A percentile compares a stretch with the other conserved stretches of the same genome.
Evolutionary conservation across 2,113 vertebrate species (phyloP).

Genomic region (Spermophilus dauricus): DNA sequence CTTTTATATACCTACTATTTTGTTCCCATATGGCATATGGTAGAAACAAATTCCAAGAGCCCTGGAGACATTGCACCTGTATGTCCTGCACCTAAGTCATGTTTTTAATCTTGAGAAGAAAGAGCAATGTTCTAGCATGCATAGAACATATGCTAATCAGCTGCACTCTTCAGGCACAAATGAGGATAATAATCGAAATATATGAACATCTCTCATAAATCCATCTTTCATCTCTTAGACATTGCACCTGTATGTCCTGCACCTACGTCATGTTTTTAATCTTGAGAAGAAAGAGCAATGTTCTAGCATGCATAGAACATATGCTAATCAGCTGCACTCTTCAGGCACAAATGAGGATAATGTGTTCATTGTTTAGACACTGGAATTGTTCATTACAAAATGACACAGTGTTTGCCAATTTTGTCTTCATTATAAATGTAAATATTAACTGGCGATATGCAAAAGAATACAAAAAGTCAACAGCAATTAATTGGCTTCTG

Average conservation of each 20-base stretch:
- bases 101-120: too few relatives aligned
- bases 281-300: slow-evolving; percentile 90
- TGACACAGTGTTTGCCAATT: slow-evolving; percentile 96
- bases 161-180: too few relatives aligned
- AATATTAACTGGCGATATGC: slow-evolving; percentile 95
- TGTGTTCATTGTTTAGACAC: slow-evolving; percentile 94
- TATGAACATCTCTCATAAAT: too few relatives aligned
- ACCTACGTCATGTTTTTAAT: slow-evolving; percentile 87
- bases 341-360: slow-evolving; percentile 93
- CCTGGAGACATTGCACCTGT: slow-evolving; percentile 84
- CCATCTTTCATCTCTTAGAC: too few relatives aligned
- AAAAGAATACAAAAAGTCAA: slow-evolving; percentile 96
- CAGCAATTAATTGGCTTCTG: slow-evolving; percentile 96
- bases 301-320: slow-evolving; percentile 89
- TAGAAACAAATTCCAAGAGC: slow-evolving; percentile 82
- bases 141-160: too few relatives aligned
- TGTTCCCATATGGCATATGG: slow-evolving; percentile 76
- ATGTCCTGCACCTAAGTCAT: too few relatives aligned
- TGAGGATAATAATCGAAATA: too few relatives aligned
- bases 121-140: too few relatives aligned
- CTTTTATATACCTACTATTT: slow-evolving; percentile 54
- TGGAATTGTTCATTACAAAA: slow-evolving; percentile 95
- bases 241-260: slow-evolving; percentile 86
- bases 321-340: slow-evolving; percentile 93
- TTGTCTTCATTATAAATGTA: slow-evolving; percentile 96